A percentile compares a stretch with the other conserved stretches of the same genome.
These are phyloP conservation scores for Ceratotherium simum DNA, from an alignment of 2,113 vertebrate genomes.

Conservation along the genomic window DNA sequence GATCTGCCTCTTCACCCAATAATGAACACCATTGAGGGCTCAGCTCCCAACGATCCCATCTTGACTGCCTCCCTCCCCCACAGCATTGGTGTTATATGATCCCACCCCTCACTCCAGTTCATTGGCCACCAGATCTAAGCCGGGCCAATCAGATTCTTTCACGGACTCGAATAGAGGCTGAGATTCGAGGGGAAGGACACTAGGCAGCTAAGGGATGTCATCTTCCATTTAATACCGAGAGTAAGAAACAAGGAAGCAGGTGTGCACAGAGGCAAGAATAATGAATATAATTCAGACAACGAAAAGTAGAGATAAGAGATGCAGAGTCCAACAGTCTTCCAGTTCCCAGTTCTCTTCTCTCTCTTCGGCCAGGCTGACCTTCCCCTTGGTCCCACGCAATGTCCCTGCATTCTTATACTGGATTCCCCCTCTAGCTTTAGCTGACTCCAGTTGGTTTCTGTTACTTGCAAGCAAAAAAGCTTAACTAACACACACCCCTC, in stretches of 20 bases:
- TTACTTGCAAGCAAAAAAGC: background rate
- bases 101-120: background rate
- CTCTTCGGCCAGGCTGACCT: background rate
- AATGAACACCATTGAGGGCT: background rate
- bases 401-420: background rate
- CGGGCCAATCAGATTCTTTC: background rate
- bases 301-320: background rate
- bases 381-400: background rate
- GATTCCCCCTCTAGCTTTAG: background rate
- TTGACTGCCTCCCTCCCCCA: background rate
- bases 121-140: background rate
- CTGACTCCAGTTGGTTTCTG: background rate
- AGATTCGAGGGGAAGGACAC: background rate
- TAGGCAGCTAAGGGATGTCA: rapidly evolving
- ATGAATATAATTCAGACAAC: background rate
- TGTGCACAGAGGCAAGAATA: background rate
- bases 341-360: background rate
- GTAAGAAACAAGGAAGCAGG: background rate
- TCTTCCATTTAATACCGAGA: background rate
- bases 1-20: background rate
- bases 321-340: background rate
- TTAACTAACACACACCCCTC: background rate
- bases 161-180: background rate
- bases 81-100: background rate
- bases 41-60: rapidly evolving